phyloP scores from a whole-genome alignment of 2,797 vertebrate species.

The Antennarius maculatus region DNA sequence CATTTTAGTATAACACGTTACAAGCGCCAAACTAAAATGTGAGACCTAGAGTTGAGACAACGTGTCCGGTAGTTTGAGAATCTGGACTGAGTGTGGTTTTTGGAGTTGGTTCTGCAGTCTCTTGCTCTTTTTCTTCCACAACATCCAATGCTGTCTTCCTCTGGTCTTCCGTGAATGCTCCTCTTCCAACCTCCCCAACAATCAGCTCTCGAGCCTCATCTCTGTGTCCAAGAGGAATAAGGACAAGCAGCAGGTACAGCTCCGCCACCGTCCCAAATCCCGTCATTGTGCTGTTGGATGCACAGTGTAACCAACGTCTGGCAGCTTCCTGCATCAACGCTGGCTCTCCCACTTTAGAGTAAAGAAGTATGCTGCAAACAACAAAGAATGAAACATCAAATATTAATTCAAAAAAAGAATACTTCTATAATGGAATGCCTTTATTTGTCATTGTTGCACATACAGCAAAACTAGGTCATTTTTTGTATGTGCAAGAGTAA shows the following conservation, averaged over 20 bases:
- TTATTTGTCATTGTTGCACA: no score
- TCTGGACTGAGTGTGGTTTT: constrained; percentile 14
- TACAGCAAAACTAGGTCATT: no score
- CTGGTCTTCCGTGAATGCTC: constrained; percentile 77
- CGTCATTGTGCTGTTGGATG: constrained; percentile 66
- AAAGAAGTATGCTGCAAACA: constrained; percentile 87
- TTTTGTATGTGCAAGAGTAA: no score
- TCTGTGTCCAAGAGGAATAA: constrained; percentile 83
- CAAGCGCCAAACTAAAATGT: neutral
- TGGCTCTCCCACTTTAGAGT: constrained; percentile 88
- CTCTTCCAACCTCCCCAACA: constrained; percentile 62
- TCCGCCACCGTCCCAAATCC: constrained; percentile 84
- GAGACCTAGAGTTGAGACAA: constrained; percentile 63
- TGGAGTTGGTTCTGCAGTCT: constrained; percentile 9
- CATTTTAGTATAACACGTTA: neutral
- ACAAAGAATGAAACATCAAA: neutral
- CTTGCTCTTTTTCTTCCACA: constrained; percentile 59
- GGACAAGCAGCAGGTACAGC: constrained; percentile 84
- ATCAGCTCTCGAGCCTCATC: constrained; percentile 84
- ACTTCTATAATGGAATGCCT: no score
- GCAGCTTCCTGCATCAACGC: constrained; percentile 82
- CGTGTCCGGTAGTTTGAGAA: constrained; percentile 21
- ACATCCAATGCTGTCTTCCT: constrained; percentile 67
- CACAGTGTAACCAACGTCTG: constrained; percentile 82
- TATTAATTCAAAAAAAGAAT: neutral